Conservation (phyloP, 1,140 invertebrate species). For the Papilio glaucus region DNA sequence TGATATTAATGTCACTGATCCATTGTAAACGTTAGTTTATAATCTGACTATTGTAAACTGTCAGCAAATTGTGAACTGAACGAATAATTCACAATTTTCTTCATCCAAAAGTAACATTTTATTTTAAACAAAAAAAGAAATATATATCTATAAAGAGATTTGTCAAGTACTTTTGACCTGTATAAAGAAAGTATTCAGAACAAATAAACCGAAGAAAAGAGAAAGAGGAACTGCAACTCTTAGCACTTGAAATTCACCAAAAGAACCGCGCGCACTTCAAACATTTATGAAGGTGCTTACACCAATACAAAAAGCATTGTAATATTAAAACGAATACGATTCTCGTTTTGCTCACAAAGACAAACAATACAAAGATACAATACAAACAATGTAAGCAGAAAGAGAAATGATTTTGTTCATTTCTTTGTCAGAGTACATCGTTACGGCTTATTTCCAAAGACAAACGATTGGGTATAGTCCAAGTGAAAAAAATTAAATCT, state of each 20-base stretch:
- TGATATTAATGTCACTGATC: too few species aligned
- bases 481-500: conserved; percentile 35
- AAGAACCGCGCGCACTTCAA: conserved; percentile 12
- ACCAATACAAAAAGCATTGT: conserved; percentile 46
- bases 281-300: conserved; percentile 19
- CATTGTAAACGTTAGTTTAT: too few species aligned
- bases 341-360: conserved; percentile 32
- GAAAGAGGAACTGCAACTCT: conserved; percentile 2
- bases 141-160: not conserved
- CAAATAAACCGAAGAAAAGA: not conserved
- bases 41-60: too few species aligned
- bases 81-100: too few species aligned
- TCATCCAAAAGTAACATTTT: not conserved
- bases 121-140: not conserved
- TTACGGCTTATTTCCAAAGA: conserved; percentile 34
- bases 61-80: too few species aligned
- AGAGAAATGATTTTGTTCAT: conserved; percentile 29
- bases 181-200: not conserved
- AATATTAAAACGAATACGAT: conserved; percentile 55
- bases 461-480: conserved; percentile 33
- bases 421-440: conserved; percentile 22
- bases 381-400: conserved; percentile 37
- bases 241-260: conserved; percentile 19
- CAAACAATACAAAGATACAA: conserved; percentile 40
- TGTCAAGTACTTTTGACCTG: conserved; percentile 4